These are phyloP conservation scores for Poeciliopsis turrubarensis DNA, from an alignment of 2,113 vertebrate genomes.

Conservation along the genomic window DNA sequence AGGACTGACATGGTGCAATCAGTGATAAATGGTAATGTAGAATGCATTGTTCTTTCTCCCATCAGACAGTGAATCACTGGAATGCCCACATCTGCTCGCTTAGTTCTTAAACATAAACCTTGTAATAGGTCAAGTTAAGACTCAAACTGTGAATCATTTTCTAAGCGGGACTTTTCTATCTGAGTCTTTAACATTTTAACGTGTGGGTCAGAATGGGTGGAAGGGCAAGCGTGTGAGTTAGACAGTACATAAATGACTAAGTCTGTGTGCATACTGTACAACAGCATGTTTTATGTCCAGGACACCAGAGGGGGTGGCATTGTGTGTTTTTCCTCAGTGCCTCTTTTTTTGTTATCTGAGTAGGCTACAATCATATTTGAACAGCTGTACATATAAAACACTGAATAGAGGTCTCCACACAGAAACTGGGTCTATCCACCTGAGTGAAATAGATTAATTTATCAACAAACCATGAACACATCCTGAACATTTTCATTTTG, in stretches of 20 bases:
- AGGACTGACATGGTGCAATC: constrained; percentile 19
- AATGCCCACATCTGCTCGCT: constrained; percentile 49
- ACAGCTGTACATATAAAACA: constrained; percentile 74
- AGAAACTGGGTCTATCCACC: constrained; percentile 32
- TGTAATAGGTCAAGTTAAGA: constrained; percentile 50
- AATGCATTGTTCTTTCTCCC: constrained; percentile 18
- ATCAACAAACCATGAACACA: constrained; percentile 19
- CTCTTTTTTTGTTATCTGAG: constrained; percentile 53
- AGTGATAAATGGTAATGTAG: constrained; percentile 11
- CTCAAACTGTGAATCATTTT: constrained; percentile 55
- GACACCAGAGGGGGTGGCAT: constrained; percentile 15
- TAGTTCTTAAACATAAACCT: constrained; percentile 36
- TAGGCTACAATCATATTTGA: constrained; percentile 75
- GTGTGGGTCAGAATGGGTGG: constrained; percentile 40
- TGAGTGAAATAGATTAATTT: constrained; percentile 26
- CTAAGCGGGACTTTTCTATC: constrained; percentile 44
- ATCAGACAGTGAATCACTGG: constrained; percentile 63
- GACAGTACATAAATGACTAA: constrained; percentile 16
- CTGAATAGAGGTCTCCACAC: constrained; percentile 38
- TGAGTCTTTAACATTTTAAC: constrained; percentile 31
- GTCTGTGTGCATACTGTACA: constrained; percentile 14
- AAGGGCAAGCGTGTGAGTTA: constrained; percentile 28
- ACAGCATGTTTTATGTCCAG: constrained; percentile 20
- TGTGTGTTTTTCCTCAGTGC: constrained; percentile 56
- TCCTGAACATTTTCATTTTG: background rate